Evolutionary conservation across 1,140 invertebrate species (phyloP).

Genomic region (Drosophila lacertosa): DNA sequence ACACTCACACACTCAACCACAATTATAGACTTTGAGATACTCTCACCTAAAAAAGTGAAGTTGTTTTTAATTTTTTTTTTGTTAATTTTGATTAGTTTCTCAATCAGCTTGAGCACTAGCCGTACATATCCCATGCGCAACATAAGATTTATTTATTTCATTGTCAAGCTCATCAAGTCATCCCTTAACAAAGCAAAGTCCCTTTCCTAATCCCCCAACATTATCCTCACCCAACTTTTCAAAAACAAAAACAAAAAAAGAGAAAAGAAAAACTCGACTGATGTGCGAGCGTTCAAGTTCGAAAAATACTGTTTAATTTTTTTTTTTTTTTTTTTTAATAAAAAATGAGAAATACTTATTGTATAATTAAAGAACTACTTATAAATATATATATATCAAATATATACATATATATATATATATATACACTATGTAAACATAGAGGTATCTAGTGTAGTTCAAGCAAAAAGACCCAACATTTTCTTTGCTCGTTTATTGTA

Average conservation of each 20-base stretch:
- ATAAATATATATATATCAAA: slow-evolving; percentile 71
- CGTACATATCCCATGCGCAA: slow-evolving; percentile 76
- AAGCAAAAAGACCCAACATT: slow-evolving; percentile 76
- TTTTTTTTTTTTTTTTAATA: slow-evolving; percentile 37
- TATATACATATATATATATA: slow-evolving; percentile 50
- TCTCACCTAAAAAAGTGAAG: slow-evolving; percentile 7
- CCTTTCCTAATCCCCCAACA: neutral
- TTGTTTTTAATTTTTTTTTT: slow-evolving; percentile 12
- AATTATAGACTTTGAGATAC: slow-evolving; percentile 32
- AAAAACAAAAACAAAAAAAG: slow-evolving; percentile 6
- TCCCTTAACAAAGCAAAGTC: slow-evolving; percentile 9
- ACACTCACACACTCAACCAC: slow-evolving; percentile 13
- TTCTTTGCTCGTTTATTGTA: slow-evolving; percentile 80
- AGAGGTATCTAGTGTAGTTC: slow-evolving; percentile 67
- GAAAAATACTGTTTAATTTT: slow-evolving; percentile 75
- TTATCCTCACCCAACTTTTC: slow-evolving; percentile 38
- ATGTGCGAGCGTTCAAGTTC: slow-evolving; percentile 79
- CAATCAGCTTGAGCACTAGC: slow-evolving; percentile 44
- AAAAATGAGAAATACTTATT: slow-evolving; percentile 33
- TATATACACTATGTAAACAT: slow-evolving; percentile 53
- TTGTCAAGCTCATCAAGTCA: slow-evolving; percentile 65
- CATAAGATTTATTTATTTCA: slow-evolving; percentile 81
- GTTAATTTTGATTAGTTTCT: slow-evolving; percentile 20
- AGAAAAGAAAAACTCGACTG: slow-evolving; percentile 65
- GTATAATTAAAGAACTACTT: slow-evolving; percentile 57